Conservation (phyloP, 2,797 vertebrate genomes). For the Tauraco hartlaubi region DNA sequence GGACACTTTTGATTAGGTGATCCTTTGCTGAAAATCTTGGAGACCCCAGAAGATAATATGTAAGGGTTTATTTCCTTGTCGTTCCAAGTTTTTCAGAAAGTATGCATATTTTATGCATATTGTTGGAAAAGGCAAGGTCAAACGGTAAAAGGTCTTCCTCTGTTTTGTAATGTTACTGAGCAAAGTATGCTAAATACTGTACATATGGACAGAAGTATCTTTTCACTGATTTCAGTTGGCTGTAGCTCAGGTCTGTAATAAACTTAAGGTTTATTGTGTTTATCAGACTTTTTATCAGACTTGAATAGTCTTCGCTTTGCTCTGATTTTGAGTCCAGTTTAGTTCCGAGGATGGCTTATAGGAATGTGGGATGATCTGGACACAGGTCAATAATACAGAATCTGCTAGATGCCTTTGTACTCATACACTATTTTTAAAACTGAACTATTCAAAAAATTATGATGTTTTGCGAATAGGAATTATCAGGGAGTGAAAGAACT, state of each 20-base stretch:
- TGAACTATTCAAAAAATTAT: not conserved
- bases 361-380: not conserved
- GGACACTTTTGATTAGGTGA: conserved; percentile 76
- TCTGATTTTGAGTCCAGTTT: not conserved
- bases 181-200: not conserved
- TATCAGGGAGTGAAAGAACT: not conserved
- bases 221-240: not conserved
- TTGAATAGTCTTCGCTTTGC: not conserved
- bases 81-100: not conserved
- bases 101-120: not conserved
- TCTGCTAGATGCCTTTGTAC: not conserved
- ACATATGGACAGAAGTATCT: not conserved
- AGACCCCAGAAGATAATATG: conserved; percentile 86
- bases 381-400: not conserved
- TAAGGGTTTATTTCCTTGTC: not conserved
- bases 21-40: conserved; percentile 84
- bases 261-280: not conserved
- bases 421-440: not conserved
- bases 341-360: not conserved
- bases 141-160: not conserved
- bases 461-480: not conserved
- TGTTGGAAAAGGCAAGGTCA: not conserved
- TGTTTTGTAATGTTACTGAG: not conserved
- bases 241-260: not conserved
- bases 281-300: not conserved